Conservation (phyloP, 1,140 invertebrate species). For the Archivesica marissinica region DNA sequence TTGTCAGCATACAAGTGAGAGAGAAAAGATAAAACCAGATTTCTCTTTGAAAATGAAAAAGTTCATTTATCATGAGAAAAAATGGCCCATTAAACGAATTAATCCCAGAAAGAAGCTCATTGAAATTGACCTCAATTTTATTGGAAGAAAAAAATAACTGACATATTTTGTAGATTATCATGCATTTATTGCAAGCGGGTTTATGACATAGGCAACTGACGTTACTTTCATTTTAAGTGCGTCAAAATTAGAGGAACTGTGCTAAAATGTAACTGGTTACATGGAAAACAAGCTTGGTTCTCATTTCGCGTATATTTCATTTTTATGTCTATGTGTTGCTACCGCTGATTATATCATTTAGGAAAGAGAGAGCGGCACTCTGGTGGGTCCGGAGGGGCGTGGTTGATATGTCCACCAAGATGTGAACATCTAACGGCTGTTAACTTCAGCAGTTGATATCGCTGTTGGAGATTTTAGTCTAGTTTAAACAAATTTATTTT, state of each 20-base stretch:
- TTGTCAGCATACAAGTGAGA: not conserved
- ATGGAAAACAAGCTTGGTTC: not conserved
- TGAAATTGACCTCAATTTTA: constrained; percentile 30
- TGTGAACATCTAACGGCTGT: too few species aligned
- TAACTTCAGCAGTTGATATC: too few species aligned
- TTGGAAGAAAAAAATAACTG: not conserved
- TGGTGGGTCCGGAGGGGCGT: constrained; percentile 3
- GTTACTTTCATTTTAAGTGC: constrained; percentile 35
- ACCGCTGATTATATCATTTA: not conserved
- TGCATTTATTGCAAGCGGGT: not conserved
- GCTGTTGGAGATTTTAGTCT: too few species aligned
- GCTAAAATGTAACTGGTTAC: constrained; percentile 8
- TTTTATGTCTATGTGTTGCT: not conserved
- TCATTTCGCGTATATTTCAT: not conserved
- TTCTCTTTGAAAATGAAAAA: constrained; percentile 26
- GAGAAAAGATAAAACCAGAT: constrained; percentile 12
- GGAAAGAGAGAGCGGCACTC: not conserved
- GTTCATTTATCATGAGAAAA: constrained; percentile 14
- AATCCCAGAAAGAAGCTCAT: not conserved
- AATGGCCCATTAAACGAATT: constrained; percentile 25
- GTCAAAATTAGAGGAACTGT: constrained; percentile 7
- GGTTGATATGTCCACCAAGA: too few species aligned
- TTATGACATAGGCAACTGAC: constrained; percentile 22
- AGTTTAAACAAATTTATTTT: too few species aligned
- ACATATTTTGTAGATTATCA: constrained; percentile 9